These are phyloP conservation scores for Apotomis capreana DNA, from an alignment of 2,888 invertebrate genomes.

Conservation along the genomic window DNA sequence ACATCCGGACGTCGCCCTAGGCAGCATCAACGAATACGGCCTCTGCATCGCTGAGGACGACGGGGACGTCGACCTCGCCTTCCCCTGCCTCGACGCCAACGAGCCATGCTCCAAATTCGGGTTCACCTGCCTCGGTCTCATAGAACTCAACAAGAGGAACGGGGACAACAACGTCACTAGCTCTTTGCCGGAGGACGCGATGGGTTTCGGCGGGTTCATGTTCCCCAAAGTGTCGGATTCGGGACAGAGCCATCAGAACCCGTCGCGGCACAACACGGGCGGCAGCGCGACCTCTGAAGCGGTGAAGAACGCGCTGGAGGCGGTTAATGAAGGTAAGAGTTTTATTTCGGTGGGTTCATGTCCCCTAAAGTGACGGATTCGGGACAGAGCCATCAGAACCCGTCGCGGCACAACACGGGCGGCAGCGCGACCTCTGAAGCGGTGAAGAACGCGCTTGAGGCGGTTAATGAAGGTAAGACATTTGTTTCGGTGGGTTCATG, in stretches of 20 bases:
- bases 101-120: slow-evolving; percentile 97
- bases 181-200: slow-evolving; percentile 69
- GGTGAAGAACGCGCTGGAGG: slow-evolving; percentile 72
- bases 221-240: slow-evolving; percentile 68
- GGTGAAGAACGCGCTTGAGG: no score
- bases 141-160: slow-evolving; percentile 85
- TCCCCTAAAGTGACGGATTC: no score
- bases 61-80: slow-evolving; percentile 96
- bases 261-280: slow-evolving; percentile 70
- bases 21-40: slow-evolving; percentile 89
- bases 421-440: no score
- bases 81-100: slow-evolving; percentile 93
- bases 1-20: slow-evolving; percentile 85
- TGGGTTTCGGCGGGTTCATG: slow-evolving; percentile 52
- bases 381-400: no score
- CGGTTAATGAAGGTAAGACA: no score
- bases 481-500: no score
- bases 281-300: slow-evolving; percentile 78
- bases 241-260: slow-evolving; percentile 68
- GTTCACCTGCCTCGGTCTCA: slow-evolving; percentile 93
- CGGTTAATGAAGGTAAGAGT: slow-evolving; percentile 79
- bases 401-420: no score
- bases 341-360: no score
- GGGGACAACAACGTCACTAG: slow-evolving; percentile 56
- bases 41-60: slow-evolving; percentile 98